These are phyloP conservation scores for Passer domesticus DNA, from an alignment of 2,113 vertebrate genomes.

Conservation along the genomic window DNA sequence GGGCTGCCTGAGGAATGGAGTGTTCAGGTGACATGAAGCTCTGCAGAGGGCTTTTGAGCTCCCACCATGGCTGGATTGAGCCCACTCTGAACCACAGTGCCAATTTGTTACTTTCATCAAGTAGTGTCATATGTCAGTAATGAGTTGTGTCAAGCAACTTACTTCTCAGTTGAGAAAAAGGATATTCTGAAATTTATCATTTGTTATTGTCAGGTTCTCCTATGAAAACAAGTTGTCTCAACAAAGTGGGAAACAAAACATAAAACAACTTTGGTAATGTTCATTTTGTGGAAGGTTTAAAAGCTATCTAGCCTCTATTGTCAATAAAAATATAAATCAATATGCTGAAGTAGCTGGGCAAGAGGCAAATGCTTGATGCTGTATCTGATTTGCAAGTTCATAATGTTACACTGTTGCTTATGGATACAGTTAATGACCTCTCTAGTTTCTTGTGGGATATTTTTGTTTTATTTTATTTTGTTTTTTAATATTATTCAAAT, in stretches of 20 bases:
- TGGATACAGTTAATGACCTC: neutral
- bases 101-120: neutral
- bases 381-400: neutral
- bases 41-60: neutral
- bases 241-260: neutral
- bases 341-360: neutral
- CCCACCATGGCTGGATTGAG: rapidly evolving
- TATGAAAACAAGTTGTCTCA: neutral
- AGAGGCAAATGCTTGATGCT: neutral
- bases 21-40: neutral
- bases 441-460: neutral
- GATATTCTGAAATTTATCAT: neutral
- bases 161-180: neutral
- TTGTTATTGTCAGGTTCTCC: neutral
- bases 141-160: neutral
- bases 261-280: neutral
- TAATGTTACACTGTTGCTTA: neutral
- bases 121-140: neutral
- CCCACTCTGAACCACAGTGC: neutral
- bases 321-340: neutral
- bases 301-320: neutral
- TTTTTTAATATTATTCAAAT: neutral
- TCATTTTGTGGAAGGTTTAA: neutral
- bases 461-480: neutral
- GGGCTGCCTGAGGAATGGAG: neutral